A percentile compares a stretch with the other conserved stretches of the same genome.
Evolutionary conservation across 2,797 vertebrate species (phyloP).

Genomic region (Karalla daura): DNA sequence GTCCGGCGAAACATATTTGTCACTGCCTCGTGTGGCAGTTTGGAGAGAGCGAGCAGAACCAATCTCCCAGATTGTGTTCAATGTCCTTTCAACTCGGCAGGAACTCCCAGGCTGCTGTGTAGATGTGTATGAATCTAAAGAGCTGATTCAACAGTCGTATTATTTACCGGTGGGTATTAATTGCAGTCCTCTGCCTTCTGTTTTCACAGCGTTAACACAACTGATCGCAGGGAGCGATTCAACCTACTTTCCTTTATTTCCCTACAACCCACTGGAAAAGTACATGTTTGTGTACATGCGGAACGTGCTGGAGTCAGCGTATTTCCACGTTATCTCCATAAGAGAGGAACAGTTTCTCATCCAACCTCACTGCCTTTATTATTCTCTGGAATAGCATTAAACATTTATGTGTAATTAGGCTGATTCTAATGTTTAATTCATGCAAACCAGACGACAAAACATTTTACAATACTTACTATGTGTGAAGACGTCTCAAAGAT

Average conservation of each 20-base stretch:
- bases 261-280: not conserved
- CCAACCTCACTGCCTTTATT: not conserved
- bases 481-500: not conserved
- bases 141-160: not conserved
- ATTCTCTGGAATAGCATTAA: constrained; percentile 12
- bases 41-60: constrained; percentile 5
- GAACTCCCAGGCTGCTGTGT: not conserved
- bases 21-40: constrained; percentile 19
- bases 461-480: constrained; percentile 10
- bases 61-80: not conserved
- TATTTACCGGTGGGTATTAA: not conserved
- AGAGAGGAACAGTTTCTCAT: not conserved
- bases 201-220: not conserved
- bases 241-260: not conserved
- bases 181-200: not conserved
- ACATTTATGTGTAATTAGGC: constrained; percentile 4
- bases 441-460: not conserved
- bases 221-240: not conserved
- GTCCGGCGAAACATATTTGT: constrained; percentile 12
- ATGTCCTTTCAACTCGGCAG: constrained; percentile 2
- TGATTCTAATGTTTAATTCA: constrained; percentile 25
- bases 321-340: not conserved
- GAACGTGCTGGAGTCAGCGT: not conserved
- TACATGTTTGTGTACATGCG: not conserved
- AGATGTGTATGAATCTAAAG: not conserved